Base-by-base conservation (phyloP, 2,797 vertebrate species). In the Hipposideros larvatus region DNA sequence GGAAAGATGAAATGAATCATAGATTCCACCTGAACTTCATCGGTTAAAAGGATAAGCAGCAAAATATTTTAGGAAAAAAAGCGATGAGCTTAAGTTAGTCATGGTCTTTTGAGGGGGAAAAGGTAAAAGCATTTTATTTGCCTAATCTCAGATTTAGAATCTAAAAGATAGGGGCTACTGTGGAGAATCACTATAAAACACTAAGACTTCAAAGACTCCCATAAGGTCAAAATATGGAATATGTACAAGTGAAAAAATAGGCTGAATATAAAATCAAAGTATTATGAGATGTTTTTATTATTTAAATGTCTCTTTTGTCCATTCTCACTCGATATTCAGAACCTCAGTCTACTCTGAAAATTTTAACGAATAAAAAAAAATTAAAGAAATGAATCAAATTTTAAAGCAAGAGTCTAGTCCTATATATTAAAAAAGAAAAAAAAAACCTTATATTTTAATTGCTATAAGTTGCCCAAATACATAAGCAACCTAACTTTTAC, bases 1-100 rank as follows among this genome's bases (percentile, higher is more conserved):
- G 96, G 97, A 98, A 97, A 93, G 97, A 98, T 94, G 65, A 96
- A 98, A 97, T 98, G 98, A 98, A 98, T 98, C 98, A 98, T 83
- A 90, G 95, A 97, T 97, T 98, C 97, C 96, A 95, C 95, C 90
- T 95, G 97, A 98, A 98, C 95, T 18, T 89, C 95, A 96, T 94
- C 97, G 98, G 93, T 89, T 87, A 98, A 97, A 96, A 94, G 84
- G 80, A 97, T 92, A 98, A 97, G 90, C 55, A 88, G 95, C 0
- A 97, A 97, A 97, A 97, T 96, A 96, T 92, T 97, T 87, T 98
- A 98, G 95, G 97, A 97, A 94, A 96, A 91, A 95, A 95, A 92
- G 46, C 97, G 31, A 92, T 74, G 24, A 90, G 24, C 37, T 94
- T 91, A 91, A 93, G 71, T 96, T 95, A 97, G 88, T 96, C 91